Conservation (phyloP, 37 sponge, comb jelly and placozoan genomes). For the Ianthella basta region DNA sequence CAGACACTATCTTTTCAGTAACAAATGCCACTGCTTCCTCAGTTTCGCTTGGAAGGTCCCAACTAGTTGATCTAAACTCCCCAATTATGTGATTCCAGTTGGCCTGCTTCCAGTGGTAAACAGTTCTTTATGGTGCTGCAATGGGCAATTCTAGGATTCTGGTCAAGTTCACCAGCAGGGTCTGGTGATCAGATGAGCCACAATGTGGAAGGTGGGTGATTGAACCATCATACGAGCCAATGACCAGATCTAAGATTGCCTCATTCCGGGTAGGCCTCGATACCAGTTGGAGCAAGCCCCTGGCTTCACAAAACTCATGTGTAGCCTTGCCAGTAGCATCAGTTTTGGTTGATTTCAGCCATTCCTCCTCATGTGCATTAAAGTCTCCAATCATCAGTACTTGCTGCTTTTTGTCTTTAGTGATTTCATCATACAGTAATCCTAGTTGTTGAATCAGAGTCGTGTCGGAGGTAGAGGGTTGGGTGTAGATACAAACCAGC, state of each 20-base stretch:
- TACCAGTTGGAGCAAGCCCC: slow-evolving; percentile 10
- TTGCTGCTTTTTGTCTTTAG: slow-evolving; percentile 1
- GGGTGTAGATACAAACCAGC: slow-evolving; percentile 13
- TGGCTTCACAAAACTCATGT: slow-evolving; percentile 8
- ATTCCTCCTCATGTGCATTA: slow-evolving; percentile 21
- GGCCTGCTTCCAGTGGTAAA: too few species aligned
- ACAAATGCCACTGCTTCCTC: too few species aligned
- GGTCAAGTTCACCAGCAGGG: too few species aligned
- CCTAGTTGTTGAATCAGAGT: slow-evolving; percentile 10
- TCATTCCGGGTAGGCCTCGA: slow-evolving; percentile 7
- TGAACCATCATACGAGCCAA: too few species aligned
- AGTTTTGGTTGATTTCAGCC: slow-evolving; percentile 23
- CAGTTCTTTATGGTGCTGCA: too few species aligned
- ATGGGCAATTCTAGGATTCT: too few species aligned
- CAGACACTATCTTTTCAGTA: too few species aligned
- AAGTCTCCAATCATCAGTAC: slow-evolving; percentile 6
- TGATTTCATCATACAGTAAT: slow-evolving; percentile 5
- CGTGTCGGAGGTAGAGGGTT: slow-evolving; percentile 15
- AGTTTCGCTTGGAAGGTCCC: too few species aligned
- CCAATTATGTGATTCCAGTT: slow-evolving; percentile 59
- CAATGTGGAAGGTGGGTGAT: too few species aligned
- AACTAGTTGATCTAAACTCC: too few species aligned
- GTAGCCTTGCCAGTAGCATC: slow-evolving; percentile 25
- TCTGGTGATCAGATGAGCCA: too few species aligned
- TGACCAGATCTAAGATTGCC: slow-evolving; percentile 32